A percentile compares a stretch with the other conserved stretches of the same genome.
phyloP scores from a whole-genome alignment of 2,797 vertebrate genomes.

The Psittacula derbiana region DNA sequence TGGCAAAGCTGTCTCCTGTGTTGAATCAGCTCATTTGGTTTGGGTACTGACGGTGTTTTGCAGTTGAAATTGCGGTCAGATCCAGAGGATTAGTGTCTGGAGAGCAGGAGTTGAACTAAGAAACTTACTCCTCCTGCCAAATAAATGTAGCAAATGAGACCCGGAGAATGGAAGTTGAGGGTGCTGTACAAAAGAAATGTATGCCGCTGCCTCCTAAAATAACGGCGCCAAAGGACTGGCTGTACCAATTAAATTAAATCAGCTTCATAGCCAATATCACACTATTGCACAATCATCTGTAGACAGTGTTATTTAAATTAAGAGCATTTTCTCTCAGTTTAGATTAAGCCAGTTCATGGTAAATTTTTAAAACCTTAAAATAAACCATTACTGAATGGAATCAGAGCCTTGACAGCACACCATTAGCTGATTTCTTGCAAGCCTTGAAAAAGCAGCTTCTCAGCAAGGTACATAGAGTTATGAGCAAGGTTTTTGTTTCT shows the following conservation, averaged over 20 bases:
- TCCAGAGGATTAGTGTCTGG: neutral
- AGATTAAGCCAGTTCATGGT: neutral
- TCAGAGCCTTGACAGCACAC: neutral
- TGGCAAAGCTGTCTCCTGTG: neutral
- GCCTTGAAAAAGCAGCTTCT: neutral
- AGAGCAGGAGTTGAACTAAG: neutral
- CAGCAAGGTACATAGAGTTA: neutral
- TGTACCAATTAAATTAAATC: slow-evolving; percentile 1
- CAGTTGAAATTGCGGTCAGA: neutral
- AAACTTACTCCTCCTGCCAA: slow-evolving; percentile 6
- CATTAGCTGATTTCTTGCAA: neutral
- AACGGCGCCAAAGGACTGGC: neutral
- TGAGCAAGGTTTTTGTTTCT: neutral
- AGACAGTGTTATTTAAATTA: neutral
- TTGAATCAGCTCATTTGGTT: neutral
- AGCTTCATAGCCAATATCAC: neutral
- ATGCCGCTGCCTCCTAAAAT: neutral
- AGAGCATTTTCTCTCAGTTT: neutral
- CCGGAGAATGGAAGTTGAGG: neutral
- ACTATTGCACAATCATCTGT: neutral
- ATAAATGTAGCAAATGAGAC: neutral
- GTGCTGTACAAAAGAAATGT: neutral
- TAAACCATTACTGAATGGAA: neutral
- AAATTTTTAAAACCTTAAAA: neutral
- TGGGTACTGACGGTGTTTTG: neutral